These are phyloP conservation scores for Suricata suricatta DNA, from an alignment of 2,113 vertebrate species.

Conservation along the genomic window DNA sequence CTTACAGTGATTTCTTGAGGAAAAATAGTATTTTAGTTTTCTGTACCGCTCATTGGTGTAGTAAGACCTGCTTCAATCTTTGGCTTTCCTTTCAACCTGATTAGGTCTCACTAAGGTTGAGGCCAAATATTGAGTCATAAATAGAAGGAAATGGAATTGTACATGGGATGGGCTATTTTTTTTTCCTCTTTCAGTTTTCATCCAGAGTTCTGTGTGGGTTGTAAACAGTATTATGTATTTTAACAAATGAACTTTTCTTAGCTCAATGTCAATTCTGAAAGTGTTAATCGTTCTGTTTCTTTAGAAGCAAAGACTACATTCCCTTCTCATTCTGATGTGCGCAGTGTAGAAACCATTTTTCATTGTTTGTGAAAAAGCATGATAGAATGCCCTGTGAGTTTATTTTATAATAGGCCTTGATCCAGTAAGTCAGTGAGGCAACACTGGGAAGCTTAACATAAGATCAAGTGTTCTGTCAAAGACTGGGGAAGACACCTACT, in stretches of 20 bases:
- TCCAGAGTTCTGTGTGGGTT: background rate
- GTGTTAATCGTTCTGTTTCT: background rate
- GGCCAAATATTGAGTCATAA: background rate
- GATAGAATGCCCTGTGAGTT: background rate
- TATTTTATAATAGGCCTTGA: constrained; percentile 18
- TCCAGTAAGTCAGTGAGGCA: background rate
- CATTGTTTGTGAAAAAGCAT: background rate
- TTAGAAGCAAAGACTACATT: background rate
- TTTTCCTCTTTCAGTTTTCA: background rate
- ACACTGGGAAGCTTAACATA: background rate
- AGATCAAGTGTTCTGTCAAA: background rate
- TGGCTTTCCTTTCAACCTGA: constrained; percentile 22
- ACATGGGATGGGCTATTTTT: background rate
- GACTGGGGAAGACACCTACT: background rate
- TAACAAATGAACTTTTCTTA: background rate
- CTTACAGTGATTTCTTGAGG: background rate
- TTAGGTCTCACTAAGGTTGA: background rate
- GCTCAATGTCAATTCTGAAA: background rate
- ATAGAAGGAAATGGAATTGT: constrained; percentile 6
- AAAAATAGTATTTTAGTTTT: background rate
- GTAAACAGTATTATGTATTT: background rate
- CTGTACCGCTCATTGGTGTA: background rate
- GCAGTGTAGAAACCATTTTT: background rate
- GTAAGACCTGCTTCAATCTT: background rate
- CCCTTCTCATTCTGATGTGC: background rate